Evolutionary conservation across 2,113 vertebrate species (phyloP), one percentile per base, ranked within the genome.

Genomic region (Chroicocephalus ridibundus): DNA sequence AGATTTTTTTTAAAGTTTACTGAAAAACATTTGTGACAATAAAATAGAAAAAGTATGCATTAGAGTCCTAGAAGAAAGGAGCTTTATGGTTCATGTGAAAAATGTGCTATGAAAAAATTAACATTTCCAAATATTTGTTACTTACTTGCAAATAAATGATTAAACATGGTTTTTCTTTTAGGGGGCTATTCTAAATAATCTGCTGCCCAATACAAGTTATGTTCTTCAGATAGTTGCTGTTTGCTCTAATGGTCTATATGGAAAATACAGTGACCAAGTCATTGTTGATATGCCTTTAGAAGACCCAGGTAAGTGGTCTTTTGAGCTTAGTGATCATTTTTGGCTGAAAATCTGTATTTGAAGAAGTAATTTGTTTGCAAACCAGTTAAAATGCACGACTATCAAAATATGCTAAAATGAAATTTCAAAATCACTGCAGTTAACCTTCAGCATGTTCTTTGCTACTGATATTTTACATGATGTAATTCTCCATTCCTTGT

Each of bases 141-240:
- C 9, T 36, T 81, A 38, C 42, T 82, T 32, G 36, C 40, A 93
- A 64, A 55, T 78, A 66, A 96, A 36, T 96, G 17, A 88, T 94
- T 79, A 90, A 91, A 69, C 34, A 4, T 76, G 15, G 0, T 96
- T 95, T 97, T 69, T 97, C 61, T 98, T 98, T 94, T 96, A 99
- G 99, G 99, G 99, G 42, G 99, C 99, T 72, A 99, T 99, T 97
- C 98, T 99, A 52, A 99, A 98, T 79, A 98, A 99, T 93, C 98
- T 99, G 80, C 61, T 98, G 57, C 98, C 99, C 96, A 99, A 99
- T 94, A 98, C 98, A 93, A 99, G 99, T 98, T 99, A 99, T 24
- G 98, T 98, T 96, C 97, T 99, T 88, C 99, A 99, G 96, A 99
- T 99, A 96, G 99, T 99, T 97, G 99, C 99, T 49, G 97, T 99